Evolutionary conservation across 2,113 vertebrate species (phyloP), one percentile per base, ranked within the genome.

Genomic region (Aramus guarauna): DNA sequence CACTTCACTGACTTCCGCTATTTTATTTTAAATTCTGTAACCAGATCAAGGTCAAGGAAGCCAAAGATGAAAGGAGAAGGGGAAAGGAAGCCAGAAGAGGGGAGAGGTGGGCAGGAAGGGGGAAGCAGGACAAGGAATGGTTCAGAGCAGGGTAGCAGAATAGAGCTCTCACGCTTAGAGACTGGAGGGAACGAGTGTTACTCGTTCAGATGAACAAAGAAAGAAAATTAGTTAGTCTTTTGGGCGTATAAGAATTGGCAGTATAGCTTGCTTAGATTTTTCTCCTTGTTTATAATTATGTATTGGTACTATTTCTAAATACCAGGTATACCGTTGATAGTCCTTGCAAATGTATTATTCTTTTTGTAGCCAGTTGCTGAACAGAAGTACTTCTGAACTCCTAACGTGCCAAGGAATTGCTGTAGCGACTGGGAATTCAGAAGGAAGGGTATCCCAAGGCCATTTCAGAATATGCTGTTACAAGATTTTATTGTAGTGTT

Each of bases 1-100:
- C 93, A 66, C 91, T 72, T 91, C 47, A 3, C 78, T 45, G 55
- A 9, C 90, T 93, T 97, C 92, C 9, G 6, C 90, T 85, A 3
- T 74, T 85, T 92, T 90, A 58, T 80, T 93, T 73, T 62, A 23
- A 85, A 80, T 88, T 85, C 82, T 83, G 78, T 93, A 94, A 90
- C 74, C 67, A 83, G 95, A 94, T 93, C 93, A 94, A 96, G 96
- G 96, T 64, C 85, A 45, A 95, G 96, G 92, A 96, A 93, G 90
- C 47, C 50, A 47, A 47, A 93, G 82, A 94, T 95, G 85, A 94
- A 96, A 95, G 84, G 76, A 89, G 64, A 74, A 92, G 60, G 56
- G 80, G 84, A 87, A 59, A 87, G 90, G 95, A 94, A 96, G 47
- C 75, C 73, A 76, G 78, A 32, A 68, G 79, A 88, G 55, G 48